A percentile compares a stretch with the other conserved stretches of the same genome.
Evolutionary conservation across 1,140 invertebrate species (phyloP).

Genomic region (Neodiprion virginianus): DNA sequence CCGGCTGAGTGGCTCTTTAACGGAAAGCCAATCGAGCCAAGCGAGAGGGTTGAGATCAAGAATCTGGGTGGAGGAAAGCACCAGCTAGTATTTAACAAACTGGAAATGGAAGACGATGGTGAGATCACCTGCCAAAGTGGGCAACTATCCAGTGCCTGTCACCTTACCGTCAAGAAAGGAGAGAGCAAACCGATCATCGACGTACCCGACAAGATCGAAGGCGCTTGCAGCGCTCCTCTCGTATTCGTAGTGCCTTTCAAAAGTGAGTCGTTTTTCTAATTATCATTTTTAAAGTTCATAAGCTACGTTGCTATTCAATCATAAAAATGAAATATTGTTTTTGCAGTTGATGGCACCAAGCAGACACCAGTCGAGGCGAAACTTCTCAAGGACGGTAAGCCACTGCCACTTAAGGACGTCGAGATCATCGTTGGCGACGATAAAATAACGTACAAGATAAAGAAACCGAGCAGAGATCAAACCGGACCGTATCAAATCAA

Average conservation of each 20-base stretch:
- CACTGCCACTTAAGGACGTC: slow-evolving; percentile 84
- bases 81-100: slow-evolving; percentile 84
- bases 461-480: slow-evolving; percentile 83
- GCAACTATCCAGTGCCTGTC: slow-evolving; percentile 79
- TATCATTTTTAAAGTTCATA: background rate
- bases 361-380: slow-evolving; percentile 88
- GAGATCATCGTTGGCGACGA: slow-evolving; percentile 90
- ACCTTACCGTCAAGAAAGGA: slow-evolving; percentile 83
- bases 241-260: slow-evolving; percentile 90
- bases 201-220: slow-evolving; percentile 81
- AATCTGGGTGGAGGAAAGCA: slow-evolving; percentile 92
- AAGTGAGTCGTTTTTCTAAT: slow-evolving; percentile 66
- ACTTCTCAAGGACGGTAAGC: slow-evolving; percentile 87
- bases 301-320: slow-evolving; percentile 17
- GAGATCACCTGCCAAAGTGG: slow-evolving; percentile 87
- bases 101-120: slow-evolving; percentile 82
- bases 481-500: slow-evolving; percentile 88
- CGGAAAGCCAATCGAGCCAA: slow-evolving; percentile 81
- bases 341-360: slow-evolving; percentile 82
- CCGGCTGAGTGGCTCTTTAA: slow-evolving; percentile 94
- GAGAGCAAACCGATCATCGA: slow-evolving; percentile 83
- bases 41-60: slow-evolving; percentile 86
- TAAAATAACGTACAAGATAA: slow-evolving; percentile 88
- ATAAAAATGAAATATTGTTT: slow-evolving; percentile 13
- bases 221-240: slow-evolving; percentile 80